A percentile compares a stretch with the other conserved stretches of the same genome.
These are phyloP conservation scores for Chascanopsetta lugubris DNA, from an alignment of 2,113 vertebrate species.

Conservation along the genomic window DNA sequence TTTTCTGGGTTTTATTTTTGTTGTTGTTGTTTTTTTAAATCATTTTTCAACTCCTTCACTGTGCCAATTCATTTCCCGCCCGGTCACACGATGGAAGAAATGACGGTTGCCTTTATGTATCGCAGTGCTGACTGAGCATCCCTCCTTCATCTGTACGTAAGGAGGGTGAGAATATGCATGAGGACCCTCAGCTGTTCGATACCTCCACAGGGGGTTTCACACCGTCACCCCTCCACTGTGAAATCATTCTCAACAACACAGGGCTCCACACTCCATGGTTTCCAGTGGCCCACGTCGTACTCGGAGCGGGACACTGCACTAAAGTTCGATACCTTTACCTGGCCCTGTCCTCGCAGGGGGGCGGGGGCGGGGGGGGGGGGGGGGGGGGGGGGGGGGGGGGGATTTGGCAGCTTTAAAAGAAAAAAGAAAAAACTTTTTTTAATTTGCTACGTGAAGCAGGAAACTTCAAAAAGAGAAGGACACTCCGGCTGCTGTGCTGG, in stretches of 20 bases:
- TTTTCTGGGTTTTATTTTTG: neutral
- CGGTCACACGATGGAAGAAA: conserved; percentile 26
- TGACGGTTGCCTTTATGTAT: conserved; percentile 40
- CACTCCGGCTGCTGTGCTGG: conserved; percentile 16
- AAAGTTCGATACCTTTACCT: conserved; percentile 5
- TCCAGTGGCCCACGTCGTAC: conserved; percentile 10
- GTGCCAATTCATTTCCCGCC: conserved; percentile 65
- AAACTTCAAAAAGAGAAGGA: conserved; percentile 12
- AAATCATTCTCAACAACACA: conserved; percentile 42
- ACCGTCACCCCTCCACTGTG: conserved; percentile 67
- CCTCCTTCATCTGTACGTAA: conserved; percentile 39
- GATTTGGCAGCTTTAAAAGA: conserved; percentile 66
- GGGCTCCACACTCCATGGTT: conserved; percentile 38
- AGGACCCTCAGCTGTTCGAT: conserved; percentile 54
- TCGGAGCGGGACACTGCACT: conserved; percentile 9
- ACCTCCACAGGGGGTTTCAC: conserved; percentile 48
- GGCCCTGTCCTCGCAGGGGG: conserved; percentile 17
- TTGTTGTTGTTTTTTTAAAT: too few relatives aligned
- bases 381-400: conserved; percentile 22
- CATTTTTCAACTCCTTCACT: conserved; percentile 53
- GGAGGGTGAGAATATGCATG: conserved; percentile 51
- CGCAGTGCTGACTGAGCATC: neutral
- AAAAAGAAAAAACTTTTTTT: conserved; percentile 16
- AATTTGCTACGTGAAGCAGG: conserved; percentile 25
- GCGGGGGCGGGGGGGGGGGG: conserved; percentile 21